Evolutionary conservation across 2,797 vertebrate genomes (phyloP).

Genomic region (Lacerta bilineata): DNA sequence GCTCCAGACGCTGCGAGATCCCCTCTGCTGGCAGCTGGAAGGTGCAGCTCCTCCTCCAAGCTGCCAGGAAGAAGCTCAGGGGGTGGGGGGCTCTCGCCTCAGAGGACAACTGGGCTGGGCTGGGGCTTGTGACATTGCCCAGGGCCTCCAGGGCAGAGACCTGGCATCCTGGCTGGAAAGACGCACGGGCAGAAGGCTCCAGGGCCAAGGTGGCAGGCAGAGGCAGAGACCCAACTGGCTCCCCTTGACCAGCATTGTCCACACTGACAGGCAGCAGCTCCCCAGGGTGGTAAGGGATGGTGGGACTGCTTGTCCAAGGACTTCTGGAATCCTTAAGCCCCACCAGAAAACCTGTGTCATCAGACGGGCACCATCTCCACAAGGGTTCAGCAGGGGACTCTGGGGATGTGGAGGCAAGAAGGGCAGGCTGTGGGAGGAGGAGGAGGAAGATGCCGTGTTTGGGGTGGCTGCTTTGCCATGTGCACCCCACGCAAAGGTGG

Average conservation of each 20-base stretch:
- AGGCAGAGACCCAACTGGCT: not conserved
- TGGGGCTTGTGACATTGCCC: no score
- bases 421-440: no score
- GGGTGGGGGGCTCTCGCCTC: not conserved
- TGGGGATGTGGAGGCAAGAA: constrained; percentile 62
- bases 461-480: constrained; percentile 39
- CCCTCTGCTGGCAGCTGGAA: not conserved
- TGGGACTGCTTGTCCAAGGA: no score
- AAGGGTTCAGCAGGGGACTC: constrained; percentile 47
- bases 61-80: no score
- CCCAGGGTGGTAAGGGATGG: not conserved
- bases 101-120: no score
- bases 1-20: not conserved
- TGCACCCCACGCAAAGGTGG: constrained; percentile 57
- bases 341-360: no score
- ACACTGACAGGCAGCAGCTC: not conserved
- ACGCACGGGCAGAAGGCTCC: not conserved
- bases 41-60: not conserved
- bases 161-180: no score
- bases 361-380: no score
- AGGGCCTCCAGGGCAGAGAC: not conserved
- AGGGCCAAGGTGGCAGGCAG: not conserved
- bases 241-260: not conserved
- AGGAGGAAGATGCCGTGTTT: no score
- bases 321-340: no score